Evolutionary conservation across 2,113 vertebrate species (phyloP), one percentile per base, ranked within the genome.

Genomic region (Promerops cafer): DNA sequence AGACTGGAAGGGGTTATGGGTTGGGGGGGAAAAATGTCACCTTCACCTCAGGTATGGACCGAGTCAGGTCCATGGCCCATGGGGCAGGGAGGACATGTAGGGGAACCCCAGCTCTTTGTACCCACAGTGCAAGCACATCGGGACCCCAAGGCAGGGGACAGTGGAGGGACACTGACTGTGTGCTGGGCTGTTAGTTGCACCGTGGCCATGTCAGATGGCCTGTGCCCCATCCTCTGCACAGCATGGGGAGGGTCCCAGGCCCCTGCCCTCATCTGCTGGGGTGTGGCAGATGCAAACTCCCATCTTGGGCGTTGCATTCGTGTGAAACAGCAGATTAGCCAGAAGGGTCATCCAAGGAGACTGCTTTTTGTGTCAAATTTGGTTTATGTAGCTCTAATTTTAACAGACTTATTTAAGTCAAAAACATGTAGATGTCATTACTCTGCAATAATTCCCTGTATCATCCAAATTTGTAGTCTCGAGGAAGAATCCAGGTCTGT

Each of bases 121-220:
- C 9, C 26, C 22, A 6, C n/a, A 7, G 6, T 3, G 3, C 14
- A 50, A 26, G n/a, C 4, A 4, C 8, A 12, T 26, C 0, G 0
- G 39, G n/a, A 35, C 21, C 19, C 13, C 26, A 5, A 13, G 26
- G 47, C 8, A 7, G 45, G 59, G 57, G 15, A 30, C 9, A 11
- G 20, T 2, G 9, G 2, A 2, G 19, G 24, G 31, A 11, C 24
- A 12, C 27, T 8, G 7, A 28, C 54, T 31, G 7, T 1, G 2
- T 23, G 13, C 65, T 79, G 30, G 9, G 30, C 0, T 66, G 59
- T 2, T 10, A 20, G 26, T 6, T 35, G 27, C 19, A 7, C 16
- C 0, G 0, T 6, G 7, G 19, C 35, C 17, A 5, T 13, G 47
- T 45, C 37, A 14, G 18, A 11, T 2, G 6, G 13, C 8, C 30